These are phyloP conservation scores for Amia ocellicauda DNA, from an alignment of 2,113 vertebrate genomes.

Conservation along the genomic window DNA sequence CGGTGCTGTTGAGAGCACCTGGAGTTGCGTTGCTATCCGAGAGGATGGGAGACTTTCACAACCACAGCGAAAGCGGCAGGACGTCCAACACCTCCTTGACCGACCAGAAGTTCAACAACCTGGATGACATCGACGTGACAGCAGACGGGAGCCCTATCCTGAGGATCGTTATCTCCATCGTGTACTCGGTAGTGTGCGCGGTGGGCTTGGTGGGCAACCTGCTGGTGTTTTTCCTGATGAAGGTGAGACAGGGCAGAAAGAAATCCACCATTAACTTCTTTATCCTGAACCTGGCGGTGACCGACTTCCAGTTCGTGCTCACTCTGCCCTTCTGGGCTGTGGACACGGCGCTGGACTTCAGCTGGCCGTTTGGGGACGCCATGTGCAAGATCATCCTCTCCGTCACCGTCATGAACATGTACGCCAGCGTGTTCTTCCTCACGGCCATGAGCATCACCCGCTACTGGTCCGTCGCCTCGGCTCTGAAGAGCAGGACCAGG, in stretches of 20 bases:
- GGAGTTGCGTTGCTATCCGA: slow-evolving; percentile 16
- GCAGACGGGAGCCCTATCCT: slow-evolving; percentile 57
- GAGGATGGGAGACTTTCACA: slow-evolving; percentile 57
- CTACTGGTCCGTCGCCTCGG: slow-evolving; percentile 57
- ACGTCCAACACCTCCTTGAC: slow-evolving; percentile 43
- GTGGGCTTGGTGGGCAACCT: slow-evolving; percentile 60
- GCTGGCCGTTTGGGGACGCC: slow-evolving; percentile 68
- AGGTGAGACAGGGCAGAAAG: slow-evolving; percentile 50
- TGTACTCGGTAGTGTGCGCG: slow-evolving; percentile 66
- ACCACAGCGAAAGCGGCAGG: slow-evolving; percentile 41
- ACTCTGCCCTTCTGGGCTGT: slow-evolving; percentile 71
- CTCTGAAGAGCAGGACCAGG: slow-evolving; percentile 43
- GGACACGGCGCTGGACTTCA: slow-evolving; percentile 69
- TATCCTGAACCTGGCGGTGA: slow-evolving; percentile 64
- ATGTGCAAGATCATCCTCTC: slow-evolving; percentile 69
- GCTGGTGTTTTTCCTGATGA: slow-evolving; percentile 67
- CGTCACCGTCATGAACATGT: slow-evolving; percentile 70
- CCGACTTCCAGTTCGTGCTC: slow-evolving; percentile 69
- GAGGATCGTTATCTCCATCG: slow-evolving; percentile 57
- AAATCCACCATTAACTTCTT: slow-evolving; percentile 64
- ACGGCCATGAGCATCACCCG: slow-evolving; percentile 68
- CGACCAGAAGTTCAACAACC: slow-evolving; percentile 38
- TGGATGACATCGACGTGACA: slow-evolving; percentile 53
- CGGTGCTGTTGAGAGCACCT: slow-evolving; percentile 21
- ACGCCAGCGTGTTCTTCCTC: slow-evolving; percentile 70